phyloP scores from a whole-genome alignment of 2,797 vertebrate genomes.

The Avahi laniger region DNA sequence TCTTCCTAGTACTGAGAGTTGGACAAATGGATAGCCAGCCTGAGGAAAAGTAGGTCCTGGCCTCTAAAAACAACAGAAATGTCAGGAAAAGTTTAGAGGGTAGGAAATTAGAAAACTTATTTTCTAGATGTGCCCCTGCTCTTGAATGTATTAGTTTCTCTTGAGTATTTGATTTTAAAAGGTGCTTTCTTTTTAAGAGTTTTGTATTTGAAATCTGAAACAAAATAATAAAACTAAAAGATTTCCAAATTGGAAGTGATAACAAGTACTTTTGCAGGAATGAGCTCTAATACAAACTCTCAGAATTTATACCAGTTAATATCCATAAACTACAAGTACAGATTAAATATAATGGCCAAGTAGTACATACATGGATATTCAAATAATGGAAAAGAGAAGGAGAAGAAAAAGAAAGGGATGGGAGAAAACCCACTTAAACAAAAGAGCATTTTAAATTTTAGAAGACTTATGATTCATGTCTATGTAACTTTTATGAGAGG shows the following conservation, averaged over 20 bases:
- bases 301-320: background rate
- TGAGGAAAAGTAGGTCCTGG: background rate
- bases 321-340: background rate
- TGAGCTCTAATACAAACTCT: background rate
- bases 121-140: background rate
- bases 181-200: background rate
- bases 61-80: background rate
- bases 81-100: background rate
- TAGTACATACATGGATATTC: background rate
- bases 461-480: background rate
- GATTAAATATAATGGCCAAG: background rate
- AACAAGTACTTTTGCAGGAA: background rate
- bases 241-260: background rate
- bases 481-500: background rate
- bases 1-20: background rate
- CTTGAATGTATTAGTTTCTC: background rate
- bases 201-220: background rate
- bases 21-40: background rate
- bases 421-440: background rate
- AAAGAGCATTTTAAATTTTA: background rate
- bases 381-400: background rate
- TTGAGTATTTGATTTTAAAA: background rate
- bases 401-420: background rate
- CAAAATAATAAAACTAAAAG: background rate
- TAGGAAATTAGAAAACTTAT: background rate